Percentiles rank a stretch among this genome's conserved stretches.
Conservation (phyloP, 2,113 vertebrate species). For the Ondatra zibethicus region DNA sequence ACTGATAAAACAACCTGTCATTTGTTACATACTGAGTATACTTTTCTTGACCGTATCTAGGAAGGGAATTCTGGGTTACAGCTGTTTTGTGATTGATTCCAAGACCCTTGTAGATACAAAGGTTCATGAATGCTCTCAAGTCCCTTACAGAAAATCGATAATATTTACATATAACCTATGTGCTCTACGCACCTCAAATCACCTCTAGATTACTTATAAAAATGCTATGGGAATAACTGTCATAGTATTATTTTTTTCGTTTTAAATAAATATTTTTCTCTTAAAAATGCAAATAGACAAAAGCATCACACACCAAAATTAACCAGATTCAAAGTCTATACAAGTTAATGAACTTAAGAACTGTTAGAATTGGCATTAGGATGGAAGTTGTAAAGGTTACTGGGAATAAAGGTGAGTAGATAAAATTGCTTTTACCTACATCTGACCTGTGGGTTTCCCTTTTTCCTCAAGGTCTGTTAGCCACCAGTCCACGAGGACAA, state of each 20-base stretch:
- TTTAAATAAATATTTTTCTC: not conserved
- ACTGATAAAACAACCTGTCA: not conserved
- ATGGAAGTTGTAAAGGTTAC: not conserved
- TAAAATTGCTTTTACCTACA: not conserved
- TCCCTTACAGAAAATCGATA: not conserved
- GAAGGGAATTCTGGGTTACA: not conserved
- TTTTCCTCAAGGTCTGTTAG: no score
- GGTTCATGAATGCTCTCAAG: no score
- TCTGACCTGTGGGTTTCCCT: not conserved
- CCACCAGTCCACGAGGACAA: no score
- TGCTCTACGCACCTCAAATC: not conserved
- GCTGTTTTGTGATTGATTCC: not conserved
- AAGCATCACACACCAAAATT: not conserved
- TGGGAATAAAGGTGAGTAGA: not conserved
- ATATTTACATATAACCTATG: not conserved
- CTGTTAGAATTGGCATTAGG: not conserved
- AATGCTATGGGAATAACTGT: not conserved
- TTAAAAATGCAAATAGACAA: not conserved
- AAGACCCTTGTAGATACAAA: not conserved
- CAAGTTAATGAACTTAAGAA: not conserved
- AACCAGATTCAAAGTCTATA: not conserved
- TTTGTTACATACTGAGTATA: not conserved
- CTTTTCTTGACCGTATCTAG: not conserved
- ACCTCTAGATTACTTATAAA: not conserved
- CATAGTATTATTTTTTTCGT: not conserved